Base-by-base conservation (phyloP, 2,113 vertebrate genomes). In the Cyprinodon tularosa region DNA sequence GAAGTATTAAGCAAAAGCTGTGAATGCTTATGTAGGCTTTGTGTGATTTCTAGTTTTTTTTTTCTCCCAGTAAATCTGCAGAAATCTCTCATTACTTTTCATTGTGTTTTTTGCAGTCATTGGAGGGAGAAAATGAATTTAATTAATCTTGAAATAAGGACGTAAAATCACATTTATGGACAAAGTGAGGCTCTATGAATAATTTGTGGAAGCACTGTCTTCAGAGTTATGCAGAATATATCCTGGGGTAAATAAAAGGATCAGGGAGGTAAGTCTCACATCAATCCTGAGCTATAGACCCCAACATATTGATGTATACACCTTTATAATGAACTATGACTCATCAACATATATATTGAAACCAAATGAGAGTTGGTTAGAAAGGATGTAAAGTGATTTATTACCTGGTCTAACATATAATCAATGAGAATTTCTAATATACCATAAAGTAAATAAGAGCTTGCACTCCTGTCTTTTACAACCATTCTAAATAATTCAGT, bases 401-500 rank as follows among this genome's bases (percentile, higher is more conserved):
- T 70, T 20, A 64, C 36, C 4, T 1, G 57, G 50, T 42, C 37
- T 62, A 78, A 78, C 36, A 59, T 42, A 39, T 78, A 59, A 88
- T 86, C 83, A 78, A 84, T 78, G 45, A 47, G 36, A 40, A 63
- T 62, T 47, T 81, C 78, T 72, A 40, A 83, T 65, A 62, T 50
- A n/a, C 17, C 29, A 10, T 66, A 39, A 0, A 20, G 20, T 62
- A 74, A 80, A 76, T 45, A 65, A 62, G 71, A 68, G 66, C 62
- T 66, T 39, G 50, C n/a, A 20, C 13, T 48, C 44, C 84, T n/a
- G 40, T 71, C 68, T 44, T 63, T 63, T 37, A 50, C 64, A 81
- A 82, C 74, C 75, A 80, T 64, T 76, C 22, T 71, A 76, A 85
- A 86, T 82, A 82, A 90, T 80, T 84, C 66, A 83, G 17, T 74